A percentile compares a stretch with the other conserved stretches of the same genome.
Conservation (phyloP, 2,113 vertebrate genomes). For the Callopanchax toddi region DNA sequence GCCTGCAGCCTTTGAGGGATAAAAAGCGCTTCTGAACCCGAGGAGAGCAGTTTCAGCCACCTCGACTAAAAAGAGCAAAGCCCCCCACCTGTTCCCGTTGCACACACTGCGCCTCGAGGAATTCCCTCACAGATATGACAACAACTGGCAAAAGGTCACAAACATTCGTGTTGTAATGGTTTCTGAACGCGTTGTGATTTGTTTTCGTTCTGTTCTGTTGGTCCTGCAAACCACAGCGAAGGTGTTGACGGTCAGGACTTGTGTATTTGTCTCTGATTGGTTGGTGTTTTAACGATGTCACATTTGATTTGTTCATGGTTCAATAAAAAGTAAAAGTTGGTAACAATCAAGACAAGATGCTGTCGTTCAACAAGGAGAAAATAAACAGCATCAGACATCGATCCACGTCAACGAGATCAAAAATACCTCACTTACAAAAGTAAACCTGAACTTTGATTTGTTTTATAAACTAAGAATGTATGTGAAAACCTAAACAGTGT, state of each 20-base stretch:
- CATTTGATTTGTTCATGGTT: background rate
- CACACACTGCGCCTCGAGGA: conserved; percentile 29
- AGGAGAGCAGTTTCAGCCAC: conserved; percentile 51
- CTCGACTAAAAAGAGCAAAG: conserved; percentile 44
- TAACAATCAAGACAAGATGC: too few species aligned
- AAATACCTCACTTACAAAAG: too few species aligned
- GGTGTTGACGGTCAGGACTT: background rate
- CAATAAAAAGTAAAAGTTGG: too few species aligned
- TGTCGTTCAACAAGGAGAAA: too few species aligned
- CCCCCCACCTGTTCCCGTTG: background rate
- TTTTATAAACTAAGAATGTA: too few species aligned
- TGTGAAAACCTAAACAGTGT: too few species aligned
- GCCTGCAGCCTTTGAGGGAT: conserved; percentile 62
- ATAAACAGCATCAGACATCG: too few species aligned
- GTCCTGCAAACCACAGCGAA: background rate
- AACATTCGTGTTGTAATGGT: conserved; percentile 18
- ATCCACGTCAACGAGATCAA: too few species aligned
- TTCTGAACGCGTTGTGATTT: conserved; percentile 11
- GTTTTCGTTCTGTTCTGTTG: conserved; percentile 1
- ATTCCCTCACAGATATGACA: conserved; percentile 35
- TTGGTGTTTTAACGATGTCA: background rate
- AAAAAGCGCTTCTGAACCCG: conserved; percentile 43
- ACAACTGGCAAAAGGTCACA: conserved; percentile 54
- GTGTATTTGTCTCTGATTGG: background rate
- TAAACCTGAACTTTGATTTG: too few species aligned